Evolutionary conservation across 2,888 invertebrate species (phyloP), one percentile per base, ranked within the genome.

Genomic region (Lacanobia wlatinum): DNA sequence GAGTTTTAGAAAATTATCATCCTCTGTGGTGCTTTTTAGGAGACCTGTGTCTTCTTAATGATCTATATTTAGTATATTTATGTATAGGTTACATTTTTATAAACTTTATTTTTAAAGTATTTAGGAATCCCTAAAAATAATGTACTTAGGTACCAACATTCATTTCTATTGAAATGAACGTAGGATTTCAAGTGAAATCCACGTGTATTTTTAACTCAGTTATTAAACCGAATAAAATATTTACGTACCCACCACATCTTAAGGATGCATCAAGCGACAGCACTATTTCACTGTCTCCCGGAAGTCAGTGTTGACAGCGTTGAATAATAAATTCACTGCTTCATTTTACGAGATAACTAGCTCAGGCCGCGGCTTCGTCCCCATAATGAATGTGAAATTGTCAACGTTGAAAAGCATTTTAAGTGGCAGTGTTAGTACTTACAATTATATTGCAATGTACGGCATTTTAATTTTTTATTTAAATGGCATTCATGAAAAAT

Each of bases 271-370:
- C 77, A 58, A 23, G 40, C 23, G 34, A 21, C 46, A 60, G 34
- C 70, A 72, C 59, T 78, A 78, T 66, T 66, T 79, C 55, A 78
- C 46, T 72, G 79, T 78, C 66, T 48, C 18, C 23, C 12, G 58
- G 46, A 72, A 72, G 62, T 52, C 46, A 21, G 58, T 60, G 82
- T 63, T 82, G 82, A 63, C 73, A 60, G 58, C 40, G 60, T 58
- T 78, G 79, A 79, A 79, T 79, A 82, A 79, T 79, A 67, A 55
- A 78, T 78, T 10, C 58, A 34, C 55, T 38, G 53, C 16, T 77
- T 61, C 48, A 77, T 78, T 65, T 77, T 82, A 56, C 10, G 38
- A 62, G 48, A 65, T 70, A 65, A 65, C 64, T 78, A 61, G 71
- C 48, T 70, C 28, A 52, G 34, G 23, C 46, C 12, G 38, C 34